Base-by-base conservation (phyloP, 2,888 invertebrate genomes). In the Chrysopilus asiliformis region DNA sequence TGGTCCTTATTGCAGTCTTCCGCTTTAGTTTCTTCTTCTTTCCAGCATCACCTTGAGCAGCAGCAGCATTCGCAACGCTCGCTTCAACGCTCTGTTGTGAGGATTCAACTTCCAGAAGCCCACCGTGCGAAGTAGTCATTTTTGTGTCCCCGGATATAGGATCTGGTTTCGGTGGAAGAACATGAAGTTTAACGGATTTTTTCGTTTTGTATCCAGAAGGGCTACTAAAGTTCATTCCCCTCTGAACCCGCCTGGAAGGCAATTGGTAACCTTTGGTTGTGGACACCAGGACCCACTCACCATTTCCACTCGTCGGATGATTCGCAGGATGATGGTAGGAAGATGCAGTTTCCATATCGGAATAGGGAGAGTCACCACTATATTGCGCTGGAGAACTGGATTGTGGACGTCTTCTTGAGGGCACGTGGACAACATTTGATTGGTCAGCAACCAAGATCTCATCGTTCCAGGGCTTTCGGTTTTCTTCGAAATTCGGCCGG, bases 221-320 rank as follows among this genome's bases (percentile, higher is more conserved):
- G 1, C 35, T 19, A 16, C n/a, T 6, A 27, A 64, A 45, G 32
- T 59, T 57, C n/a, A 67, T 55, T 3, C 65, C 61, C 30, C 65
- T 53, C 41, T 64, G 60, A 14, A 60, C 49, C 20, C 47, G 46
- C 6, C 51, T 45, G 19, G 45, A 47, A 20, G 55, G 46, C 18
- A 69, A 68, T 41, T 73, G 71, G 51, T 80, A 82, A 1, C 82
- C 82, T 60, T 80, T 79, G 9, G 82, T 83, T 4, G 81, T 80
- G 1, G 81, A 81, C 6, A 83, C 58, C 2, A 83, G 60, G 3
- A 83, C 74, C 83, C 83, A 83, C 47, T 81, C 77, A 1, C 83
- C 83, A 41, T 81, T 76, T 2, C 78, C 76, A 41, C 68, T 67
- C 1, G 71, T 66, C 1, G 79, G 79, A 53, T 76, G 70, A 3